Evolutionary conservation across 2,113 vertebrate species (phyloP).

Genomic region (Physeter macrocephalus): DNA sequence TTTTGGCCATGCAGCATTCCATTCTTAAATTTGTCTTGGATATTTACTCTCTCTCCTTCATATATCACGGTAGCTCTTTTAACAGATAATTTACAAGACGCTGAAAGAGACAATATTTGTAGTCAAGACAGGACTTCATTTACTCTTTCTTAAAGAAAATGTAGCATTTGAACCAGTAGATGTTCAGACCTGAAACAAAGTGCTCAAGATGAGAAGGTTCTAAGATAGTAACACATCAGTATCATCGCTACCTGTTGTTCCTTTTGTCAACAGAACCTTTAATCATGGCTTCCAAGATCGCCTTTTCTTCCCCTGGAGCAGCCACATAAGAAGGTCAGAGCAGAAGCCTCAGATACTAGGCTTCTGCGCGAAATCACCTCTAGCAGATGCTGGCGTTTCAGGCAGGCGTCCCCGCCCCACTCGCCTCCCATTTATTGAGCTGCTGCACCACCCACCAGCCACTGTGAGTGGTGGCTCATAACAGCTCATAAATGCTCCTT

Average conservation of each 20-base stretch:
- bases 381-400: neutral
- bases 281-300: neutral
- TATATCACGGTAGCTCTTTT: constrained; percentile 88
- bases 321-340: neutral
- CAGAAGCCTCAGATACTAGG: neutral
- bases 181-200: neutral
- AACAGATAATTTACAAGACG: constrained; percentile 85
- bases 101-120: constrained; percentile 72
- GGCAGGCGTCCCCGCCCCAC: neutral
- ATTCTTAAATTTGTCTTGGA: constrained; percentile 83
- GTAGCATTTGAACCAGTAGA: neutral
- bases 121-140: neutral
- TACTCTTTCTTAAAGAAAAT: neutral
- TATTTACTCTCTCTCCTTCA: constrained; percentile 81
- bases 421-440: neutral
- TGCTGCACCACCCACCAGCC: neutral
- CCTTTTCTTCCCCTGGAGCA: neutral
- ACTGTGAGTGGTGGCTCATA: neutral
- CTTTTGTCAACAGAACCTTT: neutral
- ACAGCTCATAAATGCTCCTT: neutral
- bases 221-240: neutral
- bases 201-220: neutral
- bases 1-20: constrained; percentile 84
- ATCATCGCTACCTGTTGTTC: neutral
- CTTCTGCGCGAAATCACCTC: neutral